Evolutionary conservation across 1,140 invertebrate species (phyloP).

Genomic region (Drosophila willistoni): DNA sequence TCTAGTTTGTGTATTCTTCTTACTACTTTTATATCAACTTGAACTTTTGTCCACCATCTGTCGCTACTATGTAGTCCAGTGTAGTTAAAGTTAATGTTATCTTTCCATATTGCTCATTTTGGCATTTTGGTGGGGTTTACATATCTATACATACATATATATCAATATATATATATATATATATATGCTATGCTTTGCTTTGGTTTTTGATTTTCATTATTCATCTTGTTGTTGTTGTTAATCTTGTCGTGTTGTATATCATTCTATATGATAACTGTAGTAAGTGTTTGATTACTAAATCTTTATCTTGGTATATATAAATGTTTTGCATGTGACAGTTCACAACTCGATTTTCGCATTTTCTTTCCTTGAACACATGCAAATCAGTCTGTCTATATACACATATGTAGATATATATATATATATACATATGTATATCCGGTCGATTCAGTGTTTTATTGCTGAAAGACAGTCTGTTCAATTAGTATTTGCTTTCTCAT

Average conservation of each 20-base stretch:
- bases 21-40: background rate
- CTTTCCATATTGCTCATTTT: constrained; percentile 7
- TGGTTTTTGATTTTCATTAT: constrained; percentile 4
- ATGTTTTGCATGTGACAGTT: background rate
- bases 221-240: no score
- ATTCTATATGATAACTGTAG: background rate
- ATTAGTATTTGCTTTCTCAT: no score
- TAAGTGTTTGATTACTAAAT: background rate
- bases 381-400: no score
- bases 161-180: constrained; percentile 40
- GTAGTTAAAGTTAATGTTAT: constrained; percentile 11
- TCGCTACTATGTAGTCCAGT: constrained; percentile 10
- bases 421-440: background rate
- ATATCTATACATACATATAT: constrained; percentile 15
- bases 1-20: background rate
- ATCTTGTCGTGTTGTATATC: background rate
- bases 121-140: constrained; percentile 4
- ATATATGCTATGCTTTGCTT: constrained; percentile 24
- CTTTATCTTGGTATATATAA: background rate
- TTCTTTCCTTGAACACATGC: no score
- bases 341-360: no score
- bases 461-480: background rate
- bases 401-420: background rate
- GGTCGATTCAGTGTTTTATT: background rate
- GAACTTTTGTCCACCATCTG: constrained; percentile 5